Evolutionary conservation across 2,113 vertebrate genomes (phyloP).

Genomic region (Trogon melanurus): DNA sequence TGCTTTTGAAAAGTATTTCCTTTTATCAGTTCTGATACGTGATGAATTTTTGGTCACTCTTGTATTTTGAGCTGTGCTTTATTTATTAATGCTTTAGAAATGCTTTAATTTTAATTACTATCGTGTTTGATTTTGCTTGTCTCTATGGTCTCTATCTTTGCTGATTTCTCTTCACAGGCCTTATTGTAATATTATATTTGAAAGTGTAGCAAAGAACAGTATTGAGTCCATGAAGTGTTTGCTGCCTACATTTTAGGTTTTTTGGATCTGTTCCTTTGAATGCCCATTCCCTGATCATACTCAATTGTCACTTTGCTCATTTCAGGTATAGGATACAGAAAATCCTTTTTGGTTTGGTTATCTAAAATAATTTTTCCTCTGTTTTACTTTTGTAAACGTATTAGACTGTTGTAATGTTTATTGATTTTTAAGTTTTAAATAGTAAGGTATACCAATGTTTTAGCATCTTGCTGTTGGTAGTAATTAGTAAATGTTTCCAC

Average conservation of each 20-base stretch:
- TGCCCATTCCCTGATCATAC: neutral
- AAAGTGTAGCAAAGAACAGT: neutral
- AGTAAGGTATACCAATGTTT: neutral
- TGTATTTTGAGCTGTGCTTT: neutral
- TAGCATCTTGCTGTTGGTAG: neutral
- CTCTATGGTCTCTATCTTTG: neutral
- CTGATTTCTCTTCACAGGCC: neutral
- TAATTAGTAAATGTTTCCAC: neutral
- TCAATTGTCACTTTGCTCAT: neutral
- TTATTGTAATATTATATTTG: neutral
- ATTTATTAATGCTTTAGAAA: neutral
- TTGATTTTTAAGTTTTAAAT: neutral
- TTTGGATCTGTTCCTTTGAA: neutral
- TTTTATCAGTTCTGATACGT: neutral
- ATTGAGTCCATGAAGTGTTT: neutral
- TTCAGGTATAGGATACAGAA: neutral
- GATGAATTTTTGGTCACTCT: neutral
- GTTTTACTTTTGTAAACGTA: neutral
- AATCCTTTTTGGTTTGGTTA: neutral
- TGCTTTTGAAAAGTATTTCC: neutral
- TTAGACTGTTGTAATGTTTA: neutral
- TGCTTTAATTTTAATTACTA: neutral
- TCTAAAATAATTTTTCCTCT: neutral
- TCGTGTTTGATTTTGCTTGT: neutral
- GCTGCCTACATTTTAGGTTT: neutral